phyloP scores from a whole-genome alignment of 1,140 invertebrate genomes.

The Acromyrmex echinatior region DNA sequence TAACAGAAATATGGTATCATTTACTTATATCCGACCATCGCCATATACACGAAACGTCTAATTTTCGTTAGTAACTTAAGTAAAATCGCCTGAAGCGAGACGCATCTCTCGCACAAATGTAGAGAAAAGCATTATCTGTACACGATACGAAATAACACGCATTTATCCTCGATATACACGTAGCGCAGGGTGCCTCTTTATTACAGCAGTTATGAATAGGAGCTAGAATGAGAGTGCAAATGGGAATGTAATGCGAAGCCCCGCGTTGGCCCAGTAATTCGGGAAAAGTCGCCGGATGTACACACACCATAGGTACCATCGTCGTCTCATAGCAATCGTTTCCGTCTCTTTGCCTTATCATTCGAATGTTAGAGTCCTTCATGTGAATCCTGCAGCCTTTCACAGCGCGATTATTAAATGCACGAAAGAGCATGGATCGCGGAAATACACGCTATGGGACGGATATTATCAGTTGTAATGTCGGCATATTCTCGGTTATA shows the following conservation, averaged over 20 bases:
- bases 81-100: background rate
- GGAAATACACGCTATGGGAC: background rate
- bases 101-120: background rate
- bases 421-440: background rate
- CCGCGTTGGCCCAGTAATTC: conserved; percentile 53
- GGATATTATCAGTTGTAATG: conserved; percentile 48
- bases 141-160: background rate
- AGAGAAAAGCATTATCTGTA: background rate
- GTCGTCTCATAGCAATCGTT: conserved; percentile 4
- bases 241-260: conserved; percentile 29
- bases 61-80: background rate
- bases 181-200: background rate
- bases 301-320: background rate
- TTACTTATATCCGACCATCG: background rate
- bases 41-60: background rate
- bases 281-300: background rate
- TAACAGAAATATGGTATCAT: background rate
- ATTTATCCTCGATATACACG: conserved; percentile 27
- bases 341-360: conserved; percentile 22
- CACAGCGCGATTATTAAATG: background rate
- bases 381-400: background rate
- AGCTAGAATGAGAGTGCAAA: conserved; percentile 51
- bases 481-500: background rate
- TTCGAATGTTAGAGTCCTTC: background rate
- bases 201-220: conserved; percentile 56